phyloP scores from a whole-genome alignment of 2,888 invertebrate genomes.

The Uloborus plumipes region DNA sequence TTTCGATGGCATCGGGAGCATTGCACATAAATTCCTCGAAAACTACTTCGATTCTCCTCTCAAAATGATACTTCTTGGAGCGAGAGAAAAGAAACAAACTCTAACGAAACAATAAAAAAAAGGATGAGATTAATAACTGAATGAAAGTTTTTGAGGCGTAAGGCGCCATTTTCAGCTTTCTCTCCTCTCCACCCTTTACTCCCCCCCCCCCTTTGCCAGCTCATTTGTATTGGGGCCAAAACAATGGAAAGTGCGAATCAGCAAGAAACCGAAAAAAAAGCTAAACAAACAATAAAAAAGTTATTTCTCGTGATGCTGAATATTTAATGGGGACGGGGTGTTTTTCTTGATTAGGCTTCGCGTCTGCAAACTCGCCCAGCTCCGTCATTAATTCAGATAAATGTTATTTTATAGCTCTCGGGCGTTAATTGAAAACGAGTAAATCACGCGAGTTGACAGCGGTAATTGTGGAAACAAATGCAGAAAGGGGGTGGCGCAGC shows the following conservation, averaged over 20 bases:
- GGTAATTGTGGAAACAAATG: slow-evolving; percentile 63
- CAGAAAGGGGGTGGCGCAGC: slow-evolving; percentile 34
- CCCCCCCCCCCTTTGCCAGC: neutral
- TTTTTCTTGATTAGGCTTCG: slow-evolving; percentile 59
- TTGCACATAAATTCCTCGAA: no score
- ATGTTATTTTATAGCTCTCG: slow-evolving; percentile 63
- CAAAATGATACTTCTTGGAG: no score
- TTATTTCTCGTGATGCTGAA: slow-evolving; percentile 50
- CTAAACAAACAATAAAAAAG: slow-evolving; percentile 12
- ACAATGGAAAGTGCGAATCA: slow-evolving; percentile 40
- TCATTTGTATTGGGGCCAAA: slow-evolving; percentile 55
- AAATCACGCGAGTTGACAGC: slow-evolving; percentile 60
- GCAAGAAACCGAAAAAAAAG: slow-evolving; percentile 27
- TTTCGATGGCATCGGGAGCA: no score
- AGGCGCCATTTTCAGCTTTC: slow-evolving; percentile 43
- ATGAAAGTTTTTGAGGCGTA: slow-evolving; percentile 44
- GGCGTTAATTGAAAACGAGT: slow-evolving; percentile 64
- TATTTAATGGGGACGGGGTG: slow-evolving; percentile 57
- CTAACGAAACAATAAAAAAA: no score
- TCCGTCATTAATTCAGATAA: slow-evolving; percentile 63
- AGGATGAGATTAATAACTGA: no score
- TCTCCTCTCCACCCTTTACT: slow-evolving; percentile 3
- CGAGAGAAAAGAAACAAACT: no score
- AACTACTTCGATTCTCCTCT: no score
- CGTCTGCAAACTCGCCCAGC: slow-evolving; percentile 19